Evolutionary conservation across 2,888 invertebrate genomes (phyloP).

Genomic region (Cartodere bifasciata): DNA sequence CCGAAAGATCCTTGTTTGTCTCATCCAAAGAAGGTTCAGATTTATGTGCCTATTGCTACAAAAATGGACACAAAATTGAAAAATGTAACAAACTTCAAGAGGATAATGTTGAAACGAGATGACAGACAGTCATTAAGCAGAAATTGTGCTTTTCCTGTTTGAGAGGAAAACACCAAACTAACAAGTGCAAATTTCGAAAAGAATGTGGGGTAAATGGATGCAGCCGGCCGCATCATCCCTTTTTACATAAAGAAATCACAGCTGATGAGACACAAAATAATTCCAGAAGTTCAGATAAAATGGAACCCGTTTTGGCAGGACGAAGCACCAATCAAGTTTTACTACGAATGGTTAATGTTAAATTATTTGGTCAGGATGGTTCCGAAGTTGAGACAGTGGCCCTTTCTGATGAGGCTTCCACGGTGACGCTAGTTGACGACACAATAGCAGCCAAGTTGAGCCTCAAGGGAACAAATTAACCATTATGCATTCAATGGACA

Average conservation of each 20-base stretch:
- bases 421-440: constrained; percentile 3
- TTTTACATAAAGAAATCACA: constrained; percentile 4
- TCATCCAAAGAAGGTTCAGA: neutral
- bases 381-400: constrained; percentile 1
- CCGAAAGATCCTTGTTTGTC: constrained; percentile 2
- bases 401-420: constrained; percentile 4
- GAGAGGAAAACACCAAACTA: constrained; percentile 1
- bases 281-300: constrained; percentile 1
- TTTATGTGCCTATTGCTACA: constrained; percentile 3
- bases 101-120: constrained; percentile 4
- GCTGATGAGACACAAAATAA: too few relatives aligned
- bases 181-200: constrained; percentile 1
- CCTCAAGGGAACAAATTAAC: constrained; percentile 7
- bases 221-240: constrained; percentile 1
- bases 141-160: constrained; percentile 5
- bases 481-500: constrained; percentile 10
- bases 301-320: constrained; percentile 1
- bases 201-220: constrained; percentile 1
- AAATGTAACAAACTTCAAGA: constrained; percentile 1
- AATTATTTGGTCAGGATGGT: constrained; percentile 4
- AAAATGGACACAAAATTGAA: too few relatives aligned
- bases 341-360: constrained; percentile 3
- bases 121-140: constrained; percentile 1
- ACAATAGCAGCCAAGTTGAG: constrained; percentile 3
- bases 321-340: neutral